Base-by-base conservation (phyloP, 2,797 vertebrate species). In the Mustela erminea region DNA sequence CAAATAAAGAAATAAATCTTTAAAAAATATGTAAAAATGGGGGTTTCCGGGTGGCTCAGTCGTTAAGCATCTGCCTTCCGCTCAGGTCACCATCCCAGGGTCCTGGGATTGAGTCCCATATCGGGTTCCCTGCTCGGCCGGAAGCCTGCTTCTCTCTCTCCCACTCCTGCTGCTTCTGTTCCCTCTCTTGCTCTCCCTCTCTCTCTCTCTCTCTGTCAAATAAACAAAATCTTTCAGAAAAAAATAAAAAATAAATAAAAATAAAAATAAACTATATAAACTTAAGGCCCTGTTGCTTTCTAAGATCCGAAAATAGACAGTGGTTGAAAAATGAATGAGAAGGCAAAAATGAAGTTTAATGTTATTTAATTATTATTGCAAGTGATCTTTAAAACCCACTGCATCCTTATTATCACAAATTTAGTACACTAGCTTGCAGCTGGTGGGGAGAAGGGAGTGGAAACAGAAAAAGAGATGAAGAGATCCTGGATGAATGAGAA, bases 241-340 rank as follows among this genome's bases (percentile, higher is more conserved):
- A 64, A 62, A 27, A 60, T 60, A 56, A 56, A 21, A 58, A 58
- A 23, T 23, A 10, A 23, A 58, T 58, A 29, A 64, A 66, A n/a
- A 66, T 95, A 20, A 86, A 95, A 96, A 90, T 41, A 72, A 68
- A 83, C n/a, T 35, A 29, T 62, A 62, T 62, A 54, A 74, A 90
- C 8, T 60, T 87, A 80, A 74, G 90, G 66, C 0, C 0, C n/a
- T 93, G 23, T 75, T 70, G 41, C 64, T 77, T 88, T 41, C 58
- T 70, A 78, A 52, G 20, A 70, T 75, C 18, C n/a, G 52, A 94
- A 92, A 95, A 81, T 32, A 92, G n/a, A 68, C 20, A 78, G 49
- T 18, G 32, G 2, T 43, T 94, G 68, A 64, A 90, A 90, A 93
- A 60, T 46, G 7, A 95, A 80, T 95, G 62, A 93, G 68, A 96